Conservation (phyloP, 1,140 invertebrate species). For the Drosophila virilis region DNA sequence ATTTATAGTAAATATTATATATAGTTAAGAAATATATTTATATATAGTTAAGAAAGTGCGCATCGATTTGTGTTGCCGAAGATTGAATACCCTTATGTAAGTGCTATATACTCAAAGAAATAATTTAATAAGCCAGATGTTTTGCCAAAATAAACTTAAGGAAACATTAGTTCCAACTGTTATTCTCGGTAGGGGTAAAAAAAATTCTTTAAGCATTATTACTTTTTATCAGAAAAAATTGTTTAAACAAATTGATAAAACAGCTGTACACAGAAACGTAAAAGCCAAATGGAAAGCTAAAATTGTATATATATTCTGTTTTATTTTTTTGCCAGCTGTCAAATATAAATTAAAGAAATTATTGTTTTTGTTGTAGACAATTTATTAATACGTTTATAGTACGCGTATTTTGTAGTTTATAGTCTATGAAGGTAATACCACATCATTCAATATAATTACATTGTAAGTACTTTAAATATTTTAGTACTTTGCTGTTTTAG, state of each 20-base stretch:
- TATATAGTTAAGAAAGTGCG: background rate
- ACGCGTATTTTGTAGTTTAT: background rate
- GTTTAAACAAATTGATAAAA: slow-evolving; percentile 31
- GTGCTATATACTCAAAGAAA: background rate
- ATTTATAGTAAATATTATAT: no score
- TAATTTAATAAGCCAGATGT: background rate
- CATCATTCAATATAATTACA: slow-evolving; percentile 49
- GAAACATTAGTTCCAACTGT: background rate
- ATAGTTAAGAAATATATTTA: no score
- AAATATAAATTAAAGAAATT: background rate
- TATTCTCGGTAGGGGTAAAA: background rate
- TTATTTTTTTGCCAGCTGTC: background rate
- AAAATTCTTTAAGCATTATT: background rate
- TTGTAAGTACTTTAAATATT: background rate
- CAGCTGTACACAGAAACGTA: slow-evolving; percentile 7
- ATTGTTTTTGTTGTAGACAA: background rate
- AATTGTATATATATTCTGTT: slow-evolving; percentile 5
- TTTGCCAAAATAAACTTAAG: background rate
- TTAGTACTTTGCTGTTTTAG: background rate
- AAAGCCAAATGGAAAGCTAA: background rate
- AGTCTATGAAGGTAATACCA: slow-evolving; percentile 51
- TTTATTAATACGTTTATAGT: slow-evolving; percentile 17
- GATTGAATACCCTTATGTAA: background rate
- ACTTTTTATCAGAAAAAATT: background rate
- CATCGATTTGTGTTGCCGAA: background rate